Evolutionary conservation across 2,888 invertebrate species (phyloP).

Genomic region (Gymnoscelis rufifasciata): DNA sequence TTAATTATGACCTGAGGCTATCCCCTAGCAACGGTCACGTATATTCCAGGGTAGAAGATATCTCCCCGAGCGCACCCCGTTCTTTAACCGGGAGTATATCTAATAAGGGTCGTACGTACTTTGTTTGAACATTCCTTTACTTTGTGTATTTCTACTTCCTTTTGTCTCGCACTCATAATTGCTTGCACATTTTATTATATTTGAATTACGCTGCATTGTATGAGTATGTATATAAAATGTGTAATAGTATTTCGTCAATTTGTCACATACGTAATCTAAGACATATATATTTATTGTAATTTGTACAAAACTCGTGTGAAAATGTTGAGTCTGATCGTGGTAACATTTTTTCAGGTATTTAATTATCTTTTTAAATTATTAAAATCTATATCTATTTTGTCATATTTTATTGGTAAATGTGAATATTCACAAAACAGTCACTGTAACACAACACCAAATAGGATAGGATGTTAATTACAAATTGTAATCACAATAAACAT

Average conservation of each 20-base stretch:
- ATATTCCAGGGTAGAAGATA: constrained; percentile 75
- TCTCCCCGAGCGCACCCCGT: constrained; percentile 67
- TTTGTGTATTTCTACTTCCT: constrained; percentile 22
- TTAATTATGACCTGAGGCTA: constrained; percentile 77
- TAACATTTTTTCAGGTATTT: constrained; percentile 53
- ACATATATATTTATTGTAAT: constrained; percentile 41
- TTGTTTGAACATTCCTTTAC: constrained; percentile 53
- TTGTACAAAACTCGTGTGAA: constrained; percentile 66
- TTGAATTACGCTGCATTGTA: constrained; percentile 29
- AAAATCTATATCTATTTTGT: constrained; percentile 38
- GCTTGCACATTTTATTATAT: constrained; percentile 36
- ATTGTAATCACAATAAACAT: constrained; percentile 38
- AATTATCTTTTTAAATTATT: constrained; percentile 21
- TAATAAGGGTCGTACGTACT: constrained; percentile 71
- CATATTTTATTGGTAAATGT: constrained; percentile 52
- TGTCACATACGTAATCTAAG: constrained; percentile 66
- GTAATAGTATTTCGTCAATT: constrained; percentile 60
- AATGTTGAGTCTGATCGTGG: constrained; percentile 68
- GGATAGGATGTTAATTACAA: constrained; percentile 49
- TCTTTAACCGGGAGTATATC: constrained; percentile 54
- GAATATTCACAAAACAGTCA: constrained; percentile 51
- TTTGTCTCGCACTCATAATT: constrained; percentile 38
- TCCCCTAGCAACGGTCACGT: constrained; percentile 75
- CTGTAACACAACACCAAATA: constrained; percentile 76
- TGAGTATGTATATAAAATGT: constrained; percentile 49